These are phyloP conservation scores for Drosophila monieri DNA, from an alignment of 2,888 invertebrate species.

Conservation along the genomic window DNA sequence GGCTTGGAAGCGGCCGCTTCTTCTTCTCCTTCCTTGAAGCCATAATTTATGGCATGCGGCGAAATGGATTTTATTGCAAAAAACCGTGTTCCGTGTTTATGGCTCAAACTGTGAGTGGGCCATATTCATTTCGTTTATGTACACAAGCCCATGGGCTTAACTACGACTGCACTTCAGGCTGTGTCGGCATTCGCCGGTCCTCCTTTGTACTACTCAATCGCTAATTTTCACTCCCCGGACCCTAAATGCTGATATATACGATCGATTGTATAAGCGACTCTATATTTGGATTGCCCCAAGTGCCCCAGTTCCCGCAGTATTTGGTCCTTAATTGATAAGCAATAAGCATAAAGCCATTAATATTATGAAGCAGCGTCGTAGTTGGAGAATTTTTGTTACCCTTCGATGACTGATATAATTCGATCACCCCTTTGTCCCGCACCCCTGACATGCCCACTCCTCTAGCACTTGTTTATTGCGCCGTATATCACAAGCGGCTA, in stretches of 20 bases:
- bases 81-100: conserved; percentile 75
- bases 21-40: conserved; percentile 9
- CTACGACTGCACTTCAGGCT: conserved; percentile 13
- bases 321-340: conserved; percentile 11
- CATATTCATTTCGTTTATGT: conserved; percentile 74
- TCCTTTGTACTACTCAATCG: conserved; percentile 48
- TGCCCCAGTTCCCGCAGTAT: conserved; percentile 1
- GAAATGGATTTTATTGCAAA: conserved; percentile 81
- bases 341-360: conserved; percentile 25
- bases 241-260: conserved; percentile 42
- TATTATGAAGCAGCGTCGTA: neutral
- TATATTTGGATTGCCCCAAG: conserved; percentile 6
- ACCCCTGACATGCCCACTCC: neutral
- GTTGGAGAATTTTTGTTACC: neutral
- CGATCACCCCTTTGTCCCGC: neutral
- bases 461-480: conserved; percentile 28
- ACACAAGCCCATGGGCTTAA: conserved; percentile 53
- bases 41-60: conserved; percentile 81
- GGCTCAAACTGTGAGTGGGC: conserved; percentile 67
- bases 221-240: conserved; percentile 68
- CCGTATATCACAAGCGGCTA: conserved; percentile 27
- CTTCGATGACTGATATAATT: conserved; percentile 1
- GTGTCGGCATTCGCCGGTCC: conserved; percentile 25
- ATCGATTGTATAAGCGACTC: conserved; percentile 24
- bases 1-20: neutral